phyloP scores from a whole-genome alignment of 2,113 vertebrate species.

The Dicentrarchus labrax region DNA sequence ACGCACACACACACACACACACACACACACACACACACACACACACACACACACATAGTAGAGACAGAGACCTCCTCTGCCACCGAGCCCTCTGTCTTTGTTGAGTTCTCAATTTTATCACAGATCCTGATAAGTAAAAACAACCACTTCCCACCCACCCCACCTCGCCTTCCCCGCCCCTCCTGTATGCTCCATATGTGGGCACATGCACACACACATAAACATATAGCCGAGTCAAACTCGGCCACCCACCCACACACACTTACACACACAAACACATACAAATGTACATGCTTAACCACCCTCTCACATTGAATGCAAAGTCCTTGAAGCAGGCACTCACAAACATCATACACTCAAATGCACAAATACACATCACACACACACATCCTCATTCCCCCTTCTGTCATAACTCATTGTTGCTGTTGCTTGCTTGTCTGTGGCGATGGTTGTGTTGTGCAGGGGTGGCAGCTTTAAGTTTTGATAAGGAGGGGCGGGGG shows the following conservation, averaged over 20 bases:
- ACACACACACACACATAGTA: slow-evolving; percentile 54
- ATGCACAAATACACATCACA: slow-evolving; percentile 36
- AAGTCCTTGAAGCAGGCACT: slow-evolving; percentile 65
- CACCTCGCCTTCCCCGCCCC: slow-evolving; percentile 37
- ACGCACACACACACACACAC: slow-evolving; percentile 50
- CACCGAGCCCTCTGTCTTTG: slow-evolving; percentile 78
- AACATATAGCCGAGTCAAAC: slow-evolving; percentile 65
- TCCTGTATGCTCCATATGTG: slow-evolving; percentile 49
- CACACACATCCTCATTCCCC: slow-evolving; percentile 17
- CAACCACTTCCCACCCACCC: slow-evolving; percentile 85
- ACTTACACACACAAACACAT: slow-evolving; percentile 27
- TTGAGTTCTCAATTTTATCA: slow-evolving; percentile 81
- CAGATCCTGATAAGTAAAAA: slow-evolving; percentile 78
- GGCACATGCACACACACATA: slow-evolving; percentile 46
- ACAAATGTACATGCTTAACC: slow-evolving; percentile 64
- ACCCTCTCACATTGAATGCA: slow-evolving; percentile 65
- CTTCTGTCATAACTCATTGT: slow-evolving; percentile 81
- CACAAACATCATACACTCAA: slow-evolving; percentile 46
- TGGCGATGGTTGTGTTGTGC: slow-evolving; percentile 84
- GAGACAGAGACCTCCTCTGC: slow-evolving; percentile 72
- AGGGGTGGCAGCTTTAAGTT: slow-evolving; percentile 89
- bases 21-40: slow-evolving; percentile 61
- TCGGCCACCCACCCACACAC: slow-evolving; percentile 38
- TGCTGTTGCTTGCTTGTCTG: slow-evolving; percentile 86
- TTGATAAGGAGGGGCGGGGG: slow-evolving; percentile 49